A percentile compares a stretch with the other conserved stretches of the same genome.
Evolutionary conservation across 2,888 invertebrate species (phyloP).

Genomic region (Patella ulyssiponensis): DNA sequence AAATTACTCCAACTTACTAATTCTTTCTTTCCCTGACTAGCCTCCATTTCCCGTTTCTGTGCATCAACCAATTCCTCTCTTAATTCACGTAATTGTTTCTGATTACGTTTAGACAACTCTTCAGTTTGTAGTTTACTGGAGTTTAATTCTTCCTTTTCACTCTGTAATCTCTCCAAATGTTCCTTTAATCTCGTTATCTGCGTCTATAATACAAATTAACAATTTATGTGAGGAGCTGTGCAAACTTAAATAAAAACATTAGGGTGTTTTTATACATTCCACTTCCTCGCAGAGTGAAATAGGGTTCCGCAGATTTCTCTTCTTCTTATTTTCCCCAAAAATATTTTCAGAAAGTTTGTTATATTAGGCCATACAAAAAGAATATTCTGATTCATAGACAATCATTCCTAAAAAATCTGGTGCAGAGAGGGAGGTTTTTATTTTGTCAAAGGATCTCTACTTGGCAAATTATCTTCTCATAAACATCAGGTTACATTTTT

Average conservation of each 20-base stretch:
- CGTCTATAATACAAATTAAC: slow-evolving; percentile 68
- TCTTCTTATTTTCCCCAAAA: too few relatives aligned
- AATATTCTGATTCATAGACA: too few relatives aligned
- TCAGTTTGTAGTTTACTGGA: slow-evolving; percentile 80
- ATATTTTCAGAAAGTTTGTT: too few relatives aligned
- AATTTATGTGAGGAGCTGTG: too few relatives aligned
- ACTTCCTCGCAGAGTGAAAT: background rate
- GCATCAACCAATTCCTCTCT: slow-evolving; percentile 85
- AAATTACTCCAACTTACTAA: slow-evolving; percentile 73
- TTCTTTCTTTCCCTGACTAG: slow-evolving; percentile 80
- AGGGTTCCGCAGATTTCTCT: too few relatives aligned
- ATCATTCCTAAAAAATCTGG: too few relatives aligned
- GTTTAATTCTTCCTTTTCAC: slow-evolving; percentile 76
- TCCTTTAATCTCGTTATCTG: slow-evolving; percentile 82
- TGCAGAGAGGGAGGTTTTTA: too few relatives aligned
- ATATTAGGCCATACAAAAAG: too few relatives aligned
- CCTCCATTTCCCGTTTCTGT: slow-evolving; percentile 83
- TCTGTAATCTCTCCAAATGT: slow-evolving; percentile 80
- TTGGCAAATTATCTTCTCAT: too few relatives aligned
- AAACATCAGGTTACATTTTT: too few relatives aligned
- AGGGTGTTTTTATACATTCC: background rate
- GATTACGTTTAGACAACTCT: slow-evolving; percentile 83
- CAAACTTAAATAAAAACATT: background rate
- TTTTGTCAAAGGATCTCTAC: too few relatives aligned
- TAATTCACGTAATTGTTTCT: slow-evolving; percentile 79